phyloP scores from a whole-genome alignment of 2,113 vertebrate genomes.

The Heteronetta atricapilla region DNA sequence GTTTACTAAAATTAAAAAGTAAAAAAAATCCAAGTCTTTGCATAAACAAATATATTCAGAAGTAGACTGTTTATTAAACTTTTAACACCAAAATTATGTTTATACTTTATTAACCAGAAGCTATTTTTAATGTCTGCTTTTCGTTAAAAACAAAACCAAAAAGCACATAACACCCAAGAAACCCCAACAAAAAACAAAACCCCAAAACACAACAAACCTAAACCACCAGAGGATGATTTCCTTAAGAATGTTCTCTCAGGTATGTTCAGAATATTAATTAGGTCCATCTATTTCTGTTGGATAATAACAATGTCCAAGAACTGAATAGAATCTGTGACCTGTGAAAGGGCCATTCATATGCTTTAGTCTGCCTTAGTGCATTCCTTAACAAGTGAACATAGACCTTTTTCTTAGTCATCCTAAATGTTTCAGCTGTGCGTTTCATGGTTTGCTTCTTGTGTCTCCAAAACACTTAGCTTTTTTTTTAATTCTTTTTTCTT shows the following conservation, averaged over 20 bases:
- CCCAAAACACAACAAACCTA: slow-evolving; percentile 56
- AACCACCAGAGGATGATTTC: slow-evolving; percentile 84
- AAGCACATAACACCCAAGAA: neutral
- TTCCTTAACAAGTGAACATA: slow-evolving; percentile 90
- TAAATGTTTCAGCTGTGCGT: slow-evolving; percentile 88
- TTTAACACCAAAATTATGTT: slow-evolving; percentile 50
- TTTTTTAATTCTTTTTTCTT: neutral
- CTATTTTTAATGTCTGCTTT: slow-evolving; percentile 63
- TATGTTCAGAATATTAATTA: slow-evolving; percentile 99
- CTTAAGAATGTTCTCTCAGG: slow-evolving; percentile 88
- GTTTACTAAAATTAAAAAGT: slow-evolving; percentile 51
- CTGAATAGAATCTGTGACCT: slow-evolving; percentile 97
- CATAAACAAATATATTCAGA: slow-evolving; percentile 64
- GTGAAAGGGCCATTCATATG: slow-evolving; percentile 95
- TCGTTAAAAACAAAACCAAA: slow-evolving; percentile 49
- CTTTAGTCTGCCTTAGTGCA: slow-evolving; percentile 88
- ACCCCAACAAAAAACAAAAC: slow-evolving; percentile 13
- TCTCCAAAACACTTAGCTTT: slow-evolving; percentile 77
- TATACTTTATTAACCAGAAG: slow-evolving; percentile 58
- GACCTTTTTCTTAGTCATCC: slow-evolving; percentile 91
- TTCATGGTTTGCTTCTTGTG: slow-evolving; percentile 80
- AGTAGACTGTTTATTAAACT: slow-evolving; percentile 65
- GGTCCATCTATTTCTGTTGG: slow-evolving; percentile 91
- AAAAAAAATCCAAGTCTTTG: neutral
- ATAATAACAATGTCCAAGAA: slow-evolving; percentile 93